Base-by-base conservation (phyloP, 2,888 invertebrate species). In the Lumbricus terrestris region DNA sequence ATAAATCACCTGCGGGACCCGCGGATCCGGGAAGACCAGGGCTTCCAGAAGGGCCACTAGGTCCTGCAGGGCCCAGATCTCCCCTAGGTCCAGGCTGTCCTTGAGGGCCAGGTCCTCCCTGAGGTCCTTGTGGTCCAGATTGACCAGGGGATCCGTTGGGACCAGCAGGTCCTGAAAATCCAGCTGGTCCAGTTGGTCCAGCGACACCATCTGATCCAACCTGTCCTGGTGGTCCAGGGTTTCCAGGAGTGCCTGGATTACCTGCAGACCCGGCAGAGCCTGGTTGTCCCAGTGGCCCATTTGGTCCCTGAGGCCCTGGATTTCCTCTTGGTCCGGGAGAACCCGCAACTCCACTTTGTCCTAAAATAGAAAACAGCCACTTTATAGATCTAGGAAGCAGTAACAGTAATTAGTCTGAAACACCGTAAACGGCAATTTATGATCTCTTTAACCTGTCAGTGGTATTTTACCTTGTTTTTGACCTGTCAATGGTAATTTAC, bases 181-280 rank as follows among this genome's bases (percentile, higher is more conserved):
- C 90, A n/a, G 82, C 42, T 33, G 35, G 82, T 13, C 91, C 91
- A 37, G 88, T 34, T 20, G 69, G 47, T 37, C 91, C 91, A 92
- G 92, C 92, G 92, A 94, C 91, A 91, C 92, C 91, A 40, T 29
- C 33, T 23, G 90, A 20, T n/a, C 90, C 91, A 35, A 88, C 3
- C 54, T 88, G 88, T 83, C 91, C 90, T 88, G 35, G n/a, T 38
- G 82, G 54, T 89, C 88, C 82, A 38, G 90, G 37, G 35, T 90
- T 85, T 42, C 92, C 92, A 29, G 83, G 88, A 88, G 97, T 90
- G 97, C 97, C 92, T 38, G 83, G 35, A 89, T 96, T 95, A 88
- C 91, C 91, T 20, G 89, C 34, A n/a, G n/a, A 88, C 20, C 90
- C 90, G 8, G 83, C 40, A 23, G 38, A 42, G 0, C 89, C 89